phyloP scores from a whole-genome alignment of 2,888 invertebrate genomes.

The Morpho achilles region DNA sequence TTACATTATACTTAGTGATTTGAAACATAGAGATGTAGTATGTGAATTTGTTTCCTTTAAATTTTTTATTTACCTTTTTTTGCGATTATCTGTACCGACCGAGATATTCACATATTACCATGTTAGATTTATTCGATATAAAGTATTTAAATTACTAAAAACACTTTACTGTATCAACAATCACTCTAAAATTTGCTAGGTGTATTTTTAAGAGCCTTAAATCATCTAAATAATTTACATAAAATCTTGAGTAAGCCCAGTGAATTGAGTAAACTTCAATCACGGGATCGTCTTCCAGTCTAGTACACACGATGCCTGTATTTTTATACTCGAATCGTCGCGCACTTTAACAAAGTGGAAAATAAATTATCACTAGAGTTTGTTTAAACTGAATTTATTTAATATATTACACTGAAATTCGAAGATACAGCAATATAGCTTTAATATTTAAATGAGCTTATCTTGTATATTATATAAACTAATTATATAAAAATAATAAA shows the following conservation, averaged over 20 bases:
- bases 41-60: no score
- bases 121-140: no score
- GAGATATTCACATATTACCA: no score
- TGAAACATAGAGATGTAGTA: no score
- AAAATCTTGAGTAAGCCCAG: constrained; percentile 59
- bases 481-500: no score
- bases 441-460: no score
- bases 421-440: no score
- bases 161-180: constrained; percentile 4
- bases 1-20: no score
- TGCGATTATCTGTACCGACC: no score
- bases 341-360: constrained; percentile 26
- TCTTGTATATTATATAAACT: no score
- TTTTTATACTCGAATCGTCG: constrained; percentile 26
- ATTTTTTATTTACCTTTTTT: no score
- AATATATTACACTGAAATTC: neutral
- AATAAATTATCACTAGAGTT: constrained; percentile 24
- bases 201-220: constrained; percentile 32
- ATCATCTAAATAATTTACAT: constrained; percentile 54
- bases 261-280: constrained; percentile 64
- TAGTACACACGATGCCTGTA: constrained; percentile 31
- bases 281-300: constrained; percentile 44
- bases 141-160: neutral
- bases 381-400: constrained; percentile 15
- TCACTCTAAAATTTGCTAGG: constrained; percentile 15